Evolutionary conservation across 1,140 invertebrate species (phyloP).

Genomic region (Bombus difficillimus): DNA sequence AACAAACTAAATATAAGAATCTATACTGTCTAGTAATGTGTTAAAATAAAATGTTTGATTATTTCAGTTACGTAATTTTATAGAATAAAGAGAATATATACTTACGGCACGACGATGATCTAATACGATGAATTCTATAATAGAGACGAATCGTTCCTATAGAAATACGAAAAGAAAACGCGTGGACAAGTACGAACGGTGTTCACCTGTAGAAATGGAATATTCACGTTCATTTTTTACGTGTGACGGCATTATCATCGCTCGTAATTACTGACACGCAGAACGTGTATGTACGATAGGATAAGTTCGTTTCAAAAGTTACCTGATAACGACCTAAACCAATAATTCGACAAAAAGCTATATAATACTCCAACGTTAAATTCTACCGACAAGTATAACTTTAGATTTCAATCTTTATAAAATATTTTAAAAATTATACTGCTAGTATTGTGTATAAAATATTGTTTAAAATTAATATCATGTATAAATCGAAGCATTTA

Average conservation of each 20-base stretch:
- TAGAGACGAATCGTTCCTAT: not conserved
- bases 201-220: slow-evolving; percentile 75
- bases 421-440: not conserved
- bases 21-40: not conserved
- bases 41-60: slow-evolving; percentile 9
- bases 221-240: slow-evolving; percentile 76
- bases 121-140: not conserved
- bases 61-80: slow-evolving; percentile 16
- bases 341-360: slow-evolving; percentile 63
- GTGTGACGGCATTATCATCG: slow-evolving; percentile 73
- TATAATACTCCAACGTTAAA: slow-evolving; percentile 46
- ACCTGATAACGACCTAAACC: slow-evolving; percentile 69
- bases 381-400: slow-evolving; percentile 9
- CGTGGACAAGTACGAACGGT: slow-evolving; percentile 49
- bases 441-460: not conserved
- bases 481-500: not conserved
- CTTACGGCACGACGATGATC: not conserved
- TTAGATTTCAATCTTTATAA: slow-evolving; percentile 18
- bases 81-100: slow-evolving; percentile 22
- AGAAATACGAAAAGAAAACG: slow-evolving; percentile 33
- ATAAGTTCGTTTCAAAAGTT: slow-evolving; percentile 73
- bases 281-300: slow-evolving; percentile 75
- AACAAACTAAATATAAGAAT: not conserved
- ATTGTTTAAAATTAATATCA: not conserved
- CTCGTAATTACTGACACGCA: slow-evolving; percentile 76